Conservation (phyloP, 2,113 vertebrate genomes). For the Oreochromis spilurus region DNA sequence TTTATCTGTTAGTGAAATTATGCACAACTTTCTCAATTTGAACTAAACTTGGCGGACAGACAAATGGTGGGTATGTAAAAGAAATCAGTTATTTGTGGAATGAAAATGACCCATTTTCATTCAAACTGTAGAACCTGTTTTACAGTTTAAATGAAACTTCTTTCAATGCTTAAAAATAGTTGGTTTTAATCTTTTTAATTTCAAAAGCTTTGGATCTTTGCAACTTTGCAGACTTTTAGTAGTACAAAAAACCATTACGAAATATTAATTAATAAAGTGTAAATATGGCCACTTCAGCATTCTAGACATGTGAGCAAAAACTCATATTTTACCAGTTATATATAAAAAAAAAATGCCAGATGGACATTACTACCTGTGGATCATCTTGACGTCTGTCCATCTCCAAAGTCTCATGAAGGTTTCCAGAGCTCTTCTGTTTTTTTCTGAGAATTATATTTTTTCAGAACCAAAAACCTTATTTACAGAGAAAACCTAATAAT, state of each 20-base stretch:
- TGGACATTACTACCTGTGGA: background rate
- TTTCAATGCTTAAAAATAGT: background rate
- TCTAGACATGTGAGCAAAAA: background rate
- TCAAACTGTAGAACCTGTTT: background rate
- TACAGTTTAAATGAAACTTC: background rate
- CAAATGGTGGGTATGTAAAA: background rate
- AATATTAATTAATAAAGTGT: rapidly evolving
- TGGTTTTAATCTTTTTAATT: background rate
- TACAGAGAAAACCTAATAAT: background rate
- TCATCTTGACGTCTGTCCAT: constrained; percentile 16
- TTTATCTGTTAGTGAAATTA: rapidly evolving
- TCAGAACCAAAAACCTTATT: rapidly evolving
- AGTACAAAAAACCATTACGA: rapidly evolving
- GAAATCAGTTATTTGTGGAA: background rate
- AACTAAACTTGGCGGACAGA: rapidly evolving
- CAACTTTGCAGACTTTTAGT: background rate
- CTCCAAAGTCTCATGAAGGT: background rate
- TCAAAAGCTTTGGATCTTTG: background rate
- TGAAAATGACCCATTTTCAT: background rate
- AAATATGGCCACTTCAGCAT: background rate
- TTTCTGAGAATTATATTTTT: background rate
- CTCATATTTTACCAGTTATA: background rate
- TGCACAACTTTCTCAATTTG: background rate
- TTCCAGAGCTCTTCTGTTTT: background rate
- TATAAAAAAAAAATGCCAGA: rapidly evolving